Percentiles rank a stretch among this genome's conserved stretches.
Conservation (phyloP, 2,113 vertebrate genomes). For the Ranitomeya variabilis region DNA sequence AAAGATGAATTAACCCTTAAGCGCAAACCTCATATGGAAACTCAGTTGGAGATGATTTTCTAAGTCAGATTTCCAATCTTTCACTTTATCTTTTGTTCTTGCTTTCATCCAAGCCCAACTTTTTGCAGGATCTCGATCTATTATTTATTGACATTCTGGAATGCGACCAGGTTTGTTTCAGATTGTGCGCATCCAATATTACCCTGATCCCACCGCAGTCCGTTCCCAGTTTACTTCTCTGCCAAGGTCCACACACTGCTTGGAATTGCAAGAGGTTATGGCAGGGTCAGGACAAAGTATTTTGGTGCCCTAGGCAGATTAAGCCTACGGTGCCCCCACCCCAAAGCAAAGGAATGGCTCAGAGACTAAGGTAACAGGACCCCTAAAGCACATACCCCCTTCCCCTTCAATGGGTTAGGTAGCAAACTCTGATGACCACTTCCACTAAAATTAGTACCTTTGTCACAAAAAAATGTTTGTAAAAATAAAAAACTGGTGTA, state of each 20-base stretch:
- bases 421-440: too few relatives aligned
- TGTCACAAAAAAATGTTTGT: too few relatives aligned
- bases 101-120: slow-evolving; percentile 32
- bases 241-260: slow-evolving; percentile 28
- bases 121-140: slow-evolving; percentile 35
- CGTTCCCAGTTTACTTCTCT: background rate
- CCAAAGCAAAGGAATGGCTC: too few relatives aligned
- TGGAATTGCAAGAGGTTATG: slow-evolving; percentile 15
- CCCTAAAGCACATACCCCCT: too few relatives aligned
- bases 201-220: background rate
- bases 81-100: slow-evolving; percentile 14
- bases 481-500: too few relatives aligned
- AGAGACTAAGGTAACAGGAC: too few relatives aligned
- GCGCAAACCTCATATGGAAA: slow-evolving; percentile 24
- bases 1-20: slow-evolving; percentile 32
- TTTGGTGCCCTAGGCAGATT: too few relatives aligned
- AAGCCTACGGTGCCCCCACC: too few relatives aligned
- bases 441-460: too few relatives aligned
- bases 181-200: slow-evolving; percentile 20
- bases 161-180: slow-evolving; percentile 26
- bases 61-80: slow-evolving; percentile 47
- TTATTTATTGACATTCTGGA: slow-evolving; percentile 45
- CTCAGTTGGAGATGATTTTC: slow-evolving; percentile 37
- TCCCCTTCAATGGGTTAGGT: too few relatives aligned
- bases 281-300: too few relatives aligned